Base-by-base conservation (phyloP, 2,113 vertebrate species). In the Limanda limanda region DNA sequence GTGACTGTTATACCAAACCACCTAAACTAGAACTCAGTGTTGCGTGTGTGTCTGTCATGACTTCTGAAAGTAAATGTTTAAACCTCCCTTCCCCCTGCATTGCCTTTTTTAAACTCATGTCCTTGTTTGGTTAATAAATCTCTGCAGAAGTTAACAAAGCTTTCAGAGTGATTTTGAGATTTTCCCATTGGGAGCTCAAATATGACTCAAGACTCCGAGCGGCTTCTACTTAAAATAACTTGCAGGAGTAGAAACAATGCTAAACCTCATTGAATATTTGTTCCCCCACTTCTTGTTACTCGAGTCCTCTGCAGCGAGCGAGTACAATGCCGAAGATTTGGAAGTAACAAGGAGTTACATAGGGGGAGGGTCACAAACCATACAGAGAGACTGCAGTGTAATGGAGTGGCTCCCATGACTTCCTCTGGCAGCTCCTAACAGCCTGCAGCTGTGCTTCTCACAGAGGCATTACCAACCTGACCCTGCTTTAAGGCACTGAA, bases 361-460 rank as follows among this genome's bases (percentile, higher is more conserved):
- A 64, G 52, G 59, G 76, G 84, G 83, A 69, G 74, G 68, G 72
- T 75, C 71, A 72, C 45, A 74, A 67, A 51, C 76, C 66, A 51
- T 92, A 79, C 81, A 83, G 82, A 83, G 81, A 81, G 86, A 67
- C 72, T 78, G 74, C 69, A 78, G 81, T 89, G 85, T 92, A 89
- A 84, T 80, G 66, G 86, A 83, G 79, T 81, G 63, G 85, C 90
- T 92, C 75, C 83, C 79, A 86, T 89, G 62, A 89, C 85, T 92
- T 92, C 86, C 84, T 83, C 84, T 84, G 86, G 86, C 88, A 76
- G 85, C 76, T 70, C 84, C 59, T 85, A 90, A 91, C 87, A 75
- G 66, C 68, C 83, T 83, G 79, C 89, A 94, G 94, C 92, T 94
- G 90, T 89, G 87, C 83, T 80, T 90, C 87, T 89, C 86, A 85